A percentile compares a stretch with the other conserved stretches of the same genome.
Conservation (phyloP, 2,797 vertebrate genomes). For the Chaetodon trifasciatus region DNA sequence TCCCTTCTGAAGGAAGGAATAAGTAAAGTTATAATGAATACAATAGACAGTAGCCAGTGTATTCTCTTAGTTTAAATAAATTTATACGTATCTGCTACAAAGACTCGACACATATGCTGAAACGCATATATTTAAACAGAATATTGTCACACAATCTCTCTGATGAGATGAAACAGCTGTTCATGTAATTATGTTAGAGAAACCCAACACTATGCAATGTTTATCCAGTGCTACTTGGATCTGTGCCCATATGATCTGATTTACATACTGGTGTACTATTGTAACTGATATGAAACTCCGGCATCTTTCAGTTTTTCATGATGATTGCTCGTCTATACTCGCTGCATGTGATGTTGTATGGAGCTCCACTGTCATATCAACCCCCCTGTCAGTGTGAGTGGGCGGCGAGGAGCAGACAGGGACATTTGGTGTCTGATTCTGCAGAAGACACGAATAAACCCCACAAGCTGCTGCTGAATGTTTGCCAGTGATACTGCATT, state of each 20-base stretch:
- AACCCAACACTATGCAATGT: neutral
- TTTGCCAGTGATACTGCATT: conserved; percentile 59
- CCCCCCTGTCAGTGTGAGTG: conserved; percentile 25
- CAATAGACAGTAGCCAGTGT: neutral
- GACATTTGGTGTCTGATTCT: conserved; percentile 66
- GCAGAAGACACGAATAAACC: conserved; percentile 64
- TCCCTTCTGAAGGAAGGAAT: neutral
- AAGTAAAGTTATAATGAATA: neutral
- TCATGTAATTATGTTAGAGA: conserved; percentile 4
- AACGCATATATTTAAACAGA: neutral
- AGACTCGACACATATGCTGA: neutral
- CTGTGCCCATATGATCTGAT: conserved; percentile 7
- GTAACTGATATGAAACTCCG: neutral
- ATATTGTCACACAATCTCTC: conserved; percentile 1
- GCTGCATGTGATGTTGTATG: conserved; percentile 22
- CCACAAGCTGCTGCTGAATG: conserved; percentile 67
- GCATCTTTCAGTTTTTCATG: neutral
- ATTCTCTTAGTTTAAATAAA: neutral
- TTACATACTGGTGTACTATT: conserved; percentile 7
- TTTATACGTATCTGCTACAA: neutral
- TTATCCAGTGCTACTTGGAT: conserved; percentile 21
- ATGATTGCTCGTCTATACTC: conserved; percentile 7
- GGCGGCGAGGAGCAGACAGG: conserved; percentile 40
- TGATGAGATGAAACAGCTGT: conserved; percentile 26
- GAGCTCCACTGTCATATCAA: conserved; percentile 26